These are phyloP conservation scores for Goniozus legneri DNA, from an alignment of 1,140 invertebrate genomes.

Conservation along the genomic window DNA sequence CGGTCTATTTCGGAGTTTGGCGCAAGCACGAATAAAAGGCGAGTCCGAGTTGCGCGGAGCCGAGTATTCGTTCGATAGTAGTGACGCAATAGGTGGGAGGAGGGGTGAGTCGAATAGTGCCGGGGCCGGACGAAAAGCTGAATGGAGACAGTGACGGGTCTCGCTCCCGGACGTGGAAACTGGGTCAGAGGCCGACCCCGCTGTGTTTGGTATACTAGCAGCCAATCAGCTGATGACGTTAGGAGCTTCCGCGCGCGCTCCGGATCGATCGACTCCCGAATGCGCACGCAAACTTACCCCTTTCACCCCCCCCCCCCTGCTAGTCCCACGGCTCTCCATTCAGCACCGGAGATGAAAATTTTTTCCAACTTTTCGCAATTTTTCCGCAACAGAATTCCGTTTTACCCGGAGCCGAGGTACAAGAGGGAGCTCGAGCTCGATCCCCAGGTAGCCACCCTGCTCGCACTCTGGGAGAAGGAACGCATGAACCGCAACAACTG, in stretches of 20 bases:
- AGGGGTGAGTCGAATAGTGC: slow-evolving; percentile 14
- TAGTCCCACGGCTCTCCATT: not conserved
- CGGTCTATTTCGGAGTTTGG: no score
- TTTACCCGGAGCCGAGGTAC: slow-evolving; percentile 38
- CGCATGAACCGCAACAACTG: slow-evolving; percentile 37
- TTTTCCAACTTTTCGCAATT: slow-evolving; percentile 5
- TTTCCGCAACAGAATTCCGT: slow-evolving; percentile 23
- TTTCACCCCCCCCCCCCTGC: not conserved
- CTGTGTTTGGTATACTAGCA: slow-evolving; percentile 17
- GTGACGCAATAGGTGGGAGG: slow-evolving; percentile 31
- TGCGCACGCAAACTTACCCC: not conserved
- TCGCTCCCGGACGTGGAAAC: slow-evolving; percentile 22
- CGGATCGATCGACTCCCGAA: not conserved
- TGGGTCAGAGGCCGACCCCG: slow-evolving; percentile 29
- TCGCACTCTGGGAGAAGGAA: slow-evolving; percentile 43
- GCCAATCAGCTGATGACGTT: slow-evolving; percentile 17
- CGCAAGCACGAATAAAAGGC: no score
- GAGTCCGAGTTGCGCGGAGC: slow-evolving; percentile 16
- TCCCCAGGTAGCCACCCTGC: slow-evolving; percentile 41
- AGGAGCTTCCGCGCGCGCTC: not conserved
- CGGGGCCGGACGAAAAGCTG: slow-evolving; percentile 33
- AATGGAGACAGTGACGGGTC: slow-evolving; percentile 39
- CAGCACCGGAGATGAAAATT: not conserved
- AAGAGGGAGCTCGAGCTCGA: slow-evolving; percentile 46
- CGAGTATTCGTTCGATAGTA: slow-evolving; percentile 33